Conservation (phyloP, 2,797 vertebrate genomes). For the Onychomys arenicola region DNA sequence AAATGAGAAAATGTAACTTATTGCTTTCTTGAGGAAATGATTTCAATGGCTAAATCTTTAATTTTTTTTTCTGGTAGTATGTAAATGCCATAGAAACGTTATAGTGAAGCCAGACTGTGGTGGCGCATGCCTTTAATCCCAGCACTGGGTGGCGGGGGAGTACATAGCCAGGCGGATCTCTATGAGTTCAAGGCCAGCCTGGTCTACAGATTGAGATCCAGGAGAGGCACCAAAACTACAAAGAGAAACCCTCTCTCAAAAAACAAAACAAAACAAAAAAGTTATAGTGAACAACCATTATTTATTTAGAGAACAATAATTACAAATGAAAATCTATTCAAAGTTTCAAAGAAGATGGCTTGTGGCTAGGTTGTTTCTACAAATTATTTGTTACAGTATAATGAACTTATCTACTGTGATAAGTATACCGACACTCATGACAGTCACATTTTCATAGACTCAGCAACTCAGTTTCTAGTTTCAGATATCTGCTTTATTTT, state of each 20-base stretch:
- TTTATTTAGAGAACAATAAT: neutral
- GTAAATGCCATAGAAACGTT: conserved; percentile 9
- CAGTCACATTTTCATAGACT: neutral
- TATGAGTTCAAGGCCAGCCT: no score
- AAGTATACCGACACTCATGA: neutral
- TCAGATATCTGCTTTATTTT: neutral
- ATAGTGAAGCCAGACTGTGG: neutral
- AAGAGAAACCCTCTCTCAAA: no score
- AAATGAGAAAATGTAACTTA: neutral
- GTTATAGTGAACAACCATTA: neutral
- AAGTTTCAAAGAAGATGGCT: neutral
- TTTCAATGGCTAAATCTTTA: neutral
- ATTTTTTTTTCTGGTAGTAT: neutral
- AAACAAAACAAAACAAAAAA: neutral
- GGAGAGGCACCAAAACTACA: no score
- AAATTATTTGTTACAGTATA: neutral
- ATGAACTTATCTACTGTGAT: neutral
- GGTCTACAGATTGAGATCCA: no score
- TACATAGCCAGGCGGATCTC: no score
- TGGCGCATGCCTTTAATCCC: no score
- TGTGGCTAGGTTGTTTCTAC: neutral
- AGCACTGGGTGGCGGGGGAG: no score
- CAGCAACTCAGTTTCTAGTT: neutral
- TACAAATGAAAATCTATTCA: conserved; percentile 7
- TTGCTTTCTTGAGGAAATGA: neutral